Evolutionary conservation across 2,888 invertebrate genomes (phyloP).

Genomic region (Spialia ferax): DNA sequence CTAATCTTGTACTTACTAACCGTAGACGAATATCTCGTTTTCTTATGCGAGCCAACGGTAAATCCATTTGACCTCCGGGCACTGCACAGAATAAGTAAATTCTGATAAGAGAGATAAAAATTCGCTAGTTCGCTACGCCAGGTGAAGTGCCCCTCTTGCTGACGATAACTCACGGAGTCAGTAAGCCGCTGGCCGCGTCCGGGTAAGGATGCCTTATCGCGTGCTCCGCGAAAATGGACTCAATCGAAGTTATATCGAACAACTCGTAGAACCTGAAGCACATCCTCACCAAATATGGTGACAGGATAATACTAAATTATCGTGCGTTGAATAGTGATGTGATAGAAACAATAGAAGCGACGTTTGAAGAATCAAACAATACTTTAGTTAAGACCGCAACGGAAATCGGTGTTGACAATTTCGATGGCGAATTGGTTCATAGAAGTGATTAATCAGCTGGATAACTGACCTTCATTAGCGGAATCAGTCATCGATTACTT

Average conservation of each 20-base stretch:
- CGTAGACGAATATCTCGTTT: constrained; percentile 18
- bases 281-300: constrained; percentile 46
- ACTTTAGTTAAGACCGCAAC: constrained; percentile 9
- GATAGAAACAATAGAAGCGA: constrained; percentile 44
- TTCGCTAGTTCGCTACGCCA: constrained; percentile 41
- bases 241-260: constrained; percentile 43
- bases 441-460: constrained; percentile 44
- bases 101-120: constrained; percentile 53
- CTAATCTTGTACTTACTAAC: constrained; percentile 16
- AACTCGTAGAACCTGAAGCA: constrained; percentile 30
- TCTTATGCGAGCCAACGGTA: constrained; percentile 48
- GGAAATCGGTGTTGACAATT: constrained; percentile 38
- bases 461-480: constrained; percentile 39
- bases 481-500: constrained; percentile 27
- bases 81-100: constrained; percentile 51
- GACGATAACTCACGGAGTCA: constrained; percentile 41
- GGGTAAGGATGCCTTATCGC: constrained; percentile 42
- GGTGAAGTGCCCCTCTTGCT: constrained; percentile 40
- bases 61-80: constrained; percentile 54
- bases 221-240: constrained; percentile 35
- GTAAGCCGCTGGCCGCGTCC: constrained; percentile 43
- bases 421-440: constrained; percentile 39
- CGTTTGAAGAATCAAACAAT: constrained; percentile 30
- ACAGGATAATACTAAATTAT: constrained; percentile 46
- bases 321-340: constrained; percentile 51